Base-by-base conservation (phyloP, 2,113 vertebrate species). In the Sylvilagus bachmani region DNA sequence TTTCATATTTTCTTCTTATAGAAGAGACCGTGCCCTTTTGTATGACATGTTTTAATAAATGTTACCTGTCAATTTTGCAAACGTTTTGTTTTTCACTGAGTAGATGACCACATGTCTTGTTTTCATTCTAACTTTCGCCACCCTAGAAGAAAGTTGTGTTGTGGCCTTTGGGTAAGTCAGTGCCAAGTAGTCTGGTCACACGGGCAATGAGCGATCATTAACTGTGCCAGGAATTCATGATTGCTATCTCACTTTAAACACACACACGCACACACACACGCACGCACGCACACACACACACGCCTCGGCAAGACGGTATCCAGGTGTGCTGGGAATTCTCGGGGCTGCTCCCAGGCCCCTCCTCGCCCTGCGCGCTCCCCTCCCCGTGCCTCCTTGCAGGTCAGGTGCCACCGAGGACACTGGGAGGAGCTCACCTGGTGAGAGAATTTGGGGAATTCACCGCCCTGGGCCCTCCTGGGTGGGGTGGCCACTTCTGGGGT, bases 1-100 rank as follows among this genome's bases (percentile, higher is more conserved):
- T 98, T 98, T 94, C 97, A 97, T 98, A 98, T 98, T 98, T 99
- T 99, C 98, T 99, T 99, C 98, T 99, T 99, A 99, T 99, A 99
- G 98, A 99, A 99, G 98, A 99, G 98, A 97, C 96, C 98, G 97
- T 92, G 95, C 95, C 97, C 97, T 97, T 98, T 98, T 98, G 98
- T 98, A 99, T 98, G 97, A 98, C 97, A 98, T 98, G 98, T 98
- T 98, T 99, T 98, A 98, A 99, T 98, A 99, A 99, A 99, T 98
- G 98, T 99, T 98, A 98, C 85, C 98, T 98, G 98, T 98, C 96
- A 96, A 98, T 96, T 98, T 98, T 97, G 98, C 98, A 98, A 97
- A 98, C 96, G 97, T 97, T 97, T 97, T 97, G 92, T 97, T 98
- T 96, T 95, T 98, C 92, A 96, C 71, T 98, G 96, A 90, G 74